phyloP scores from a whole-genome alignment of 2,797 vertebrate genomes.

The Mareca penelope region DNA sequence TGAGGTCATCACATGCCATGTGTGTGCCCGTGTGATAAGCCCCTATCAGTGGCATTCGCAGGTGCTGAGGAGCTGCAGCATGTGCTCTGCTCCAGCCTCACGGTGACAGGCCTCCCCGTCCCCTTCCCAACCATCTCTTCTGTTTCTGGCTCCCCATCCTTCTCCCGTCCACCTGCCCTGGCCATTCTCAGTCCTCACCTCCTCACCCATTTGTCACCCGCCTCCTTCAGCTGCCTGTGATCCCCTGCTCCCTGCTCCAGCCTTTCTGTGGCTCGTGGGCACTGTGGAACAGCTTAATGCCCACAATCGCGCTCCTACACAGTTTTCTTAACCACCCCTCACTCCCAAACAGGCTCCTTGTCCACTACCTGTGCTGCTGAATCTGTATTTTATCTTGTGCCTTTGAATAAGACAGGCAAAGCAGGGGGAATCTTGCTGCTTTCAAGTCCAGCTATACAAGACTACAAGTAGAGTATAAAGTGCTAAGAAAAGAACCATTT shows the following conservation, averaged over 20 bases:
- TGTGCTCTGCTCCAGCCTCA: rapidly evolving
- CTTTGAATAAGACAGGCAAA: not conserved
- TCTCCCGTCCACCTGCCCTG: not conserved
- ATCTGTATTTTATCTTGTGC: not conserved
- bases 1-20: not conserved
- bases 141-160: not conserved
- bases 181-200: not conserved
- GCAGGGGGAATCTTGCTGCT: not conserved
- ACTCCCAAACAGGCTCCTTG: not conserved
- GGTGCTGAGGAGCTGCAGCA: not conserved
- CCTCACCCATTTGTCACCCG: not conserved
- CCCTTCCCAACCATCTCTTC: not conserved
- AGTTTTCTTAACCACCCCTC: not conserved
- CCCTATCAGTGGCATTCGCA: rapidly evolving
- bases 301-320: not conserved
- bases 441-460: not conserved
- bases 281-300: not conserved
- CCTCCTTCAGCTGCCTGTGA: not conserved
- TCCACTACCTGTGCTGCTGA: not conserved
- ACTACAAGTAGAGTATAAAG: not conserved
- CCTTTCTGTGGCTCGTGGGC: not conserved
- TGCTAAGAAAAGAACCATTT: not conserved
- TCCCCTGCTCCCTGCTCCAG: not conserved
- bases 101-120: not conserved
- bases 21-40: not conserved